phyloP scores from a whole-genome alignment of 2,888 invertebrate genomes.

The Tridacna gigas region DNA sequence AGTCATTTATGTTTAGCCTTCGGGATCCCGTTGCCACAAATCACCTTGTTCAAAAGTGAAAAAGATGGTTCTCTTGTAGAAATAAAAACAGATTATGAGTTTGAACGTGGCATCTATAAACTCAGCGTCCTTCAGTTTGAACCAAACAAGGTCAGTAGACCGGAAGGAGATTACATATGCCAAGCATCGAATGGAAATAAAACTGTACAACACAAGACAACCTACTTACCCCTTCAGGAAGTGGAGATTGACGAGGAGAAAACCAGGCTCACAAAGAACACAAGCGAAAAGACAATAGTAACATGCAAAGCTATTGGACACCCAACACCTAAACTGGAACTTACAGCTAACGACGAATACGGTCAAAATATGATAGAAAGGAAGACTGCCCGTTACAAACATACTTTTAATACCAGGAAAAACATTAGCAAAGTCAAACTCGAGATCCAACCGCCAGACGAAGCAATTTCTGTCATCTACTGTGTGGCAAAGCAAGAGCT shows the following conservation, averaged over 20 bases:
- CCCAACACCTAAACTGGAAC: background rate
- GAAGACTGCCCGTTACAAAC: background rate
- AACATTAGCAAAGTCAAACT: background rate
- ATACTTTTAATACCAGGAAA: background rate
- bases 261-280: background rate
- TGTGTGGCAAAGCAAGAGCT: constrained; percentile 5
- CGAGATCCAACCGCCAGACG: background rate
- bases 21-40: background rate
- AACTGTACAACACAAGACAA: background rate
- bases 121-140: background rate
- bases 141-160: background rate
- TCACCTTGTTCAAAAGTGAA: background rate
- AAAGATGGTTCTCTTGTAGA: background rate
- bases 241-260: constrained; percentile 11
- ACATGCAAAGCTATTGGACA: background rate
- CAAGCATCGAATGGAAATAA: background rate
- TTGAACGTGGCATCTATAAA: background rate
- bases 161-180: background rate
- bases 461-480: background rate
- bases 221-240: background rate
- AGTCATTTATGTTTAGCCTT: background rate
- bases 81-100: background rate
- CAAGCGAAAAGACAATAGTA: background rate
- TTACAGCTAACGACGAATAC: background rate
- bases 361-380: background rate